Conservation (phyloP, 1,140 invertebrate species). For the Dryas iulia region DNA sequence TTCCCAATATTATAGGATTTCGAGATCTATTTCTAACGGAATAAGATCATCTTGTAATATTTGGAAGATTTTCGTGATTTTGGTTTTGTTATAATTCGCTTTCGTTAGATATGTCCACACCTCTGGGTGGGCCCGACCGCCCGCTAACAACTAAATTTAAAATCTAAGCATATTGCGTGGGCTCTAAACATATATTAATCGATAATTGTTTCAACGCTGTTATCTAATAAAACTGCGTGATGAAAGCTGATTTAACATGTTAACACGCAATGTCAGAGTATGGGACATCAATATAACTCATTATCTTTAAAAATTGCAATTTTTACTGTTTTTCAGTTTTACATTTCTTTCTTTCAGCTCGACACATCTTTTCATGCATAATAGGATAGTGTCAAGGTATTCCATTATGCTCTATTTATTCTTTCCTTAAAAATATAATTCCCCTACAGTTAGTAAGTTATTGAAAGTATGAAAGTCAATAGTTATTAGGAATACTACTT, state of each 20-base stretch:
- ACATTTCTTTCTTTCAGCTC: too few species aligned
- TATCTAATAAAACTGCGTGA: conserved; percentile 52
- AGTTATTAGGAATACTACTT: too few species aligned
- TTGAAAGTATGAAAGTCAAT: too few species aligned
- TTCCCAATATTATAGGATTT: conserved; percentile 4
- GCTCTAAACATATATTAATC: conserved; percentile 67
- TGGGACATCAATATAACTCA: neutral
- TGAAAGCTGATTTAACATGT: conserved; percentile 37
- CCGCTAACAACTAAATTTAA: conserved; percentile 64
- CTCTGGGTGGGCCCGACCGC: conserved; percentile 70
- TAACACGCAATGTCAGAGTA: conserved; percentile 29
- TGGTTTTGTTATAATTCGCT: conserved; percentile 45
- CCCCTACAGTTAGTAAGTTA: too few species aligned
- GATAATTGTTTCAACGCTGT: conserved; percentile 63
- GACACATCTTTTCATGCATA: too few species aligned
- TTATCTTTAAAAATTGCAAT: neutral
- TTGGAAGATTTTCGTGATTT: neutral
- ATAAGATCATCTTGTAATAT: neutral
- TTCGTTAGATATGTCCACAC: conserved; percentile 68
- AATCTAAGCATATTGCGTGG: conserved; percentile 58
- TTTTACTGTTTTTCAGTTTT: too few species aligned
- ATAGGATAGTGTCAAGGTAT: too few species aligned
- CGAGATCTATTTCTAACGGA: conserved; percentile 3
- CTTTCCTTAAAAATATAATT: too few species aligned
- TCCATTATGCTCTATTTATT: too few species aligned